phyloP scores from a whole-genome alignment of 2,113 vertebrate genomes.

The Scytalopus superciliaris region DNA sequence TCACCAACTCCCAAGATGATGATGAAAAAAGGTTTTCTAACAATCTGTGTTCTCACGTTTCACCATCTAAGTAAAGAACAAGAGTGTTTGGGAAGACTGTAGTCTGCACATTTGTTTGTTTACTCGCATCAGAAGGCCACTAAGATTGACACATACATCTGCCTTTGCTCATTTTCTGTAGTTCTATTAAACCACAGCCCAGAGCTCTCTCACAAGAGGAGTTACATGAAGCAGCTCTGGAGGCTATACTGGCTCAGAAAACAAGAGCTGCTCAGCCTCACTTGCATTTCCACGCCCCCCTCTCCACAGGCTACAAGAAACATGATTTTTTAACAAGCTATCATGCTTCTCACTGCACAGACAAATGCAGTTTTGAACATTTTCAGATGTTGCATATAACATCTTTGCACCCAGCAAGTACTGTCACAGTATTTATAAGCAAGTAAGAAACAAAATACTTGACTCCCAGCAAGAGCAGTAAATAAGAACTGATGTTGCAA shows the following conservation, averaged over 20 bases:
- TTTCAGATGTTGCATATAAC: background rate
- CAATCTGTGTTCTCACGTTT: background rate
- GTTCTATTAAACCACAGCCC: background rate
- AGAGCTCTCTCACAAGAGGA: background rate
- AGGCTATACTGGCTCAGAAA: background rate
- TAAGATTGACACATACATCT: background rate
- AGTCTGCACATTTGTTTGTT: background rate
- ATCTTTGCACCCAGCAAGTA: background rate
- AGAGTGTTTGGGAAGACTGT: background rate
- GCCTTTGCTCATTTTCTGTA: background rate
- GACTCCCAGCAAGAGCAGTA: background rate
- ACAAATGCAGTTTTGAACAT: background rate
- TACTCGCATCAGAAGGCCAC: background rate
- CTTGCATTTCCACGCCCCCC: fast-evolving
- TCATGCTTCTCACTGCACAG: background rate
- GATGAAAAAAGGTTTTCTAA: background rate
- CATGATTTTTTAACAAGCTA: background rate
- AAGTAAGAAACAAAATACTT: background rate
- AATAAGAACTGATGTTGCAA: background rate
- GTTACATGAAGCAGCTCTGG: background rate
- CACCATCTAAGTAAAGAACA: background rate
- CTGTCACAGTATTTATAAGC: background rate
- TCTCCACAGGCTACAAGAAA: background rate
- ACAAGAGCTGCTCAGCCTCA: background rate
- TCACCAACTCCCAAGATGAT: background rate